Conservation (phyloP, 2,797 vertebrate species). For the Petrocephalus schoutedeni region DNA sequence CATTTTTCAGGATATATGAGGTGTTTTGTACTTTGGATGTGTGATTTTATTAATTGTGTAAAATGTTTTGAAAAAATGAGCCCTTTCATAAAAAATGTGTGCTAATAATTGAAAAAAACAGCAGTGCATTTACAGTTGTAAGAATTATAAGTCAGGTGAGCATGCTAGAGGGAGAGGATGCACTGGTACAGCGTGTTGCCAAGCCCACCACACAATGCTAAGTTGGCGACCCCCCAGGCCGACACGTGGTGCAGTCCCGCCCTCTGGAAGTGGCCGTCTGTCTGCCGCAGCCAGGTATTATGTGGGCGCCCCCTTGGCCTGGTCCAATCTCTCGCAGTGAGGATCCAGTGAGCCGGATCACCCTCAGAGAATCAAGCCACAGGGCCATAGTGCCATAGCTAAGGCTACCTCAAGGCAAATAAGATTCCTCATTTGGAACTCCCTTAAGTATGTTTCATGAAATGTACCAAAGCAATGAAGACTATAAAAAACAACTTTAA, state of each 20-base stretch:
- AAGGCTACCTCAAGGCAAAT: not conserved
- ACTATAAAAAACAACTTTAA: not conserved
- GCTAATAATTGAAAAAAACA: not conserved
- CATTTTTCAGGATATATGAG: not conserved
- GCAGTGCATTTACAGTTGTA: not conserved
- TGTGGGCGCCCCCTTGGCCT: not conserved
- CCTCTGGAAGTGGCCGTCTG: not conserved
- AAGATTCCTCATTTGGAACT: not conserved
- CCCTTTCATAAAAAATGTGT: not conserved
- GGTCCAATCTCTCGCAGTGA: not conserved
- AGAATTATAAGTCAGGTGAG: not conserved
- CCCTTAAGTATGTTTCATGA: not conserved
- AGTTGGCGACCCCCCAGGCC: not conserved
- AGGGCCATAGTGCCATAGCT: not conserved
- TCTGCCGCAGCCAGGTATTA: not conserved
- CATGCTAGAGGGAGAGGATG: not conserved
- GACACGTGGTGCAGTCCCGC: not conserved
- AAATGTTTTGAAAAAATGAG: not conserved
- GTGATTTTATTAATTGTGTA: not conserved
- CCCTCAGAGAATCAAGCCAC: not conserved
- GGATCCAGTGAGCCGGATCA: not conserved
- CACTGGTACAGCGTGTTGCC: not conserved
- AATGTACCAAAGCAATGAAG: not conserved
- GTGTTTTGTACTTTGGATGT: not conserved
- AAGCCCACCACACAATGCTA: not conserved